Base-by-base conservation (phyloP, 2,113 vertebrate genomes). In the Rana temporaria region DNA sequence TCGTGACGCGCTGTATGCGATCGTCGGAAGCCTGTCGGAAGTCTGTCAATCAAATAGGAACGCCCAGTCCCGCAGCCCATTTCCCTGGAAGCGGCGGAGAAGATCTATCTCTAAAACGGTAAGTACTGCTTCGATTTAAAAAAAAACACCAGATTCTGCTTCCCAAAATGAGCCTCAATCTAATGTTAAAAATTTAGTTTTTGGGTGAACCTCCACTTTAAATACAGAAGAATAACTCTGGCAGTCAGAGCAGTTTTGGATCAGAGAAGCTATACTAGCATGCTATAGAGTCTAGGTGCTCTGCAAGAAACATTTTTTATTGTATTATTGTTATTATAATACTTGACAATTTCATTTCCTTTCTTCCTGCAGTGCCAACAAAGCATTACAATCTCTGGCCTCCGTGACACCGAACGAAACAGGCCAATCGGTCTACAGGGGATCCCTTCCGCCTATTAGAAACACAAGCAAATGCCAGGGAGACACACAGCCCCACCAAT, bases 401-500 rank as follows among this genome's bases (percentile, higher is more conserved):
- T 48, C 57, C 12, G 53, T 70, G 78, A 70, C 78, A 60, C 59
- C 42, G 60, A 62, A 42, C 34, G 15, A 17, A 70, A 67, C 32
- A 70, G 53, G 53, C 53, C 67, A 76, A 52, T 76, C n/a, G 76
- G 22, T 75, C 63, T 76, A 74, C 63, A 83, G 63, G 69, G 26
- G 79, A 82, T 66, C 67, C 59, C 70, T 82, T 65, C 70, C 38
- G 34, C 73, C 79, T 81, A 75, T 26, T 38, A 32, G 20, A 87
- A 91, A 90, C 85, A 87, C 84, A 89, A 87, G 89, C 86, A 85
- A 87, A 90, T 88, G 92, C 91, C 91, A 87, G 93, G 88, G 86
- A 91, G 93, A 93, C 92, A 85, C 92, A 76, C 11, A 89, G 93
- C 90, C 90, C 94, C 91, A 91, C 89, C 92, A 92, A 90, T 93